Base-by-base conservation (phyloP, 2,888 invertebrate species). In the Hydrotaea diabolus region DNA sequence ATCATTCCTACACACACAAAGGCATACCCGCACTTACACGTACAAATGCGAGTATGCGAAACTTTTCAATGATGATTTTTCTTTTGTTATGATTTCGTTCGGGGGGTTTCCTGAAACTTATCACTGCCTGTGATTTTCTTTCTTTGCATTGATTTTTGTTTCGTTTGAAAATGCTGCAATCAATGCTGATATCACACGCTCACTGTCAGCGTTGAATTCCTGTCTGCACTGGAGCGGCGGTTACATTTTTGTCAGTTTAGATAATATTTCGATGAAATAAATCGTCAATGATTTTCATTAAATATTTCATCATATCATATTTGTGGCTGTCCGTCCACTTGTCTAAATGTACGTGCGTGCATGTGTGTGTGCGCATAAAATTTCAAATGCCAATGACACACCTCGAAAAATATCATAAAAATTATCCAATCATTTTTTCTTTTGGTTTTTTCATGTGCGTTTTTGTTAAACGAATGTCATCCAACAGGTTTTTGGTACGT, bases 341-440 rank as follows among this genome's bases (percentile, higher is more conserved):
- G 69, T 49, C 21, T 71, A 73, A 81, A 66, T 76, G 76, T 77
- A 57, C 13, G 69, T 23, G 46, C 23, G 23, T 76, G 76, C 69
- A 57, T 15, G 69, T 15, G 76, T 74, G 66, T 15, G 69, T 15
- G 46, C 23, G 23, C 23, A 43, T 79, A 76, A 82, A 82, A 77
- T 85, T 85, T 79, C 21, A 79, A 82, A 77, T 82, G 82, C 79
- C 79, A 79, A 71, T 79, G 74, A 82, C 82, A 82, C 84, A 79
- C 85, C 85, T 82, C 49, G 53, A 79, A 85, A 79, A 43, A 46
- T 53, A 73, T 78, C 66, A 69, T 5, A 46, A 69, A 55, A 73
- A 76, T 74, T 74, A 74, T 74, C 11, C 69, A 69, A 69, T 69
- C 43, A 69, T 69, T 46, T 69, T 15, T 62, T 72, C n/a, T 19